phyloP scores from a whole-genome alignment of 2,113 vertebrate species.

The Telmatochromis sp. region DNA sequence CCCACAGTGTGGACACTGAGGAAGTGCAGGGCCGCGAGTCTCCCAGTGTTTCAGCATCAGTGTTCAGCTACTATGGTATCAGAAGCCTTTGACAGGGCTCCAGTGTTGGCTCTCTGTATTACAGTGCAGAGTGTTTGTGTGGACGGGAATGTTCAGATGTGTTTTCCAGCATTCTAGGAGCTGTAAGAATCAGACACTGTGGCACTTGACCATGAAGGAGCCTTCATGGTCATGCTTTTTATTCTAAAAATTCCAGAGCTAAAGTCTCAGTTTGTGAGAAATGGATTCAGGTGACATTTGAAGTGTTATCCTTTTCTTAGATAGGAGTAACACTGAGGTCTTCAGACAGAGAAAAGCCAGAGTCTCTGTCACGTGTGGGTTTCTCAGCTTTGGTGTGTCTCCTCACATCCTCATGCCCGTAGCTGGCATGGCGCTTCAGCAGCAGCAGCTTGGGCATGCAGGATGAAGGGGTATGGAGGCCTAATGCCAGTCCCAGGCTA shows the following conservation, averaged over 20 bases:
- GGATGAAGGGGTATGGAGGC: conserved; percentile 36
- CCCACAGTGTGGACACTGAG: neutral
- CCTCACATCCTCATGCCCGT: conserved; percentile 71
- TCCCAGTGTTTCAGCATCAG: conserved; percentile 25
- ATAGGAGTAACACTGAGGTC: conserved; percentile 83
- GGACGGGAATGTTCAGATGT: neutral
- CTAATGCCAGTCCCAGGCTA: conserved; percentile 21
- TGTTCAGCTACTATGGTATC: conserved; percentile 16
- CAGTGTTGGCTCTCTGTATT: neutral
- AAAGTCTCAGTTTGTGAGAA: neutral
- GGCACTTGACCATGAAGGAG: neutral
- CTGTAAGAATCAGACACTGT: neutral
- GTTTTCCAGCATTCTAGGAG: conserved; percentile 45
- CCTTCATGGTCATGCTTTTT: neutral
- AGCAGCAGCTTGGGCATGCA: conserved; percentile 63
- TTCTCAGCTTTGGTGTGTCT: conserved; percentile 75
- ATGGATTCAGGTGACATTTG: neutral
- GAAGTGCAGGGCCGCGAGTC: neutral
- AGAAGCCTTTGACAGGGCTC: neutral
- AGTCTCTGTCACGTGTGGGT: conserved; percentile 77
- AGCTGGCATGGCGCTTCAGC: conserved; percentile 74
- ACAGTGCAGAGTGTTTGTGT: conserved; percentile 10
- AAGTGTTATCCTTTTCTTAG: conserved; percentile 32
- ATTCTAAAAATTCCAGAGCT: neutral
- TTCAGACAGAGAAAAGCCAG: conserved; percentile 79